Base-by-base conservation (phyloP, 2,797 vertebrate species). In the Oreortyx pictus region DNA sequence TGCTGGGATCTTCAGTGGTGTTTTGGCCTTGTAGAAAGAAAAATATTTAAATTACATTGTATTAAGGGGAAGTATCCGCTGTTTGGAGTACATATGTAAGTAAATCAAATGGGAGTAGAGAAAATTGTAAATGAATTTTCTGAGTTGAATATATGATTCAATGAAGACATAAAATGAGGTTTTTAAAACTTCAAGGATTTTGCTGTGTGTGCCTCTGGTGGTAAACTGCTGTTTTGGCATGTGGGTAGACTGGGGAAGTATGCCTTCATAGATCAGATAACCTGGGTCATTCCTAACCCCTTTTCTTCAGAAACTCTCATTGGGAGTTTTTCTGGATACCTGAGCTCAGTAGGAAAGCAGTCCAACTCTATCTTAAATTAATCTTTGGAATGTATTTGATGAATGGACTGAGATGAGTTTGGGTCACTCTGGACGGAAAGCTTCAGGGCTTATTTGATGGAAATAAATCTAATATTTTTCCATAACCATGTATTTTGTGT, bases 401-500 rank as follows among this genome's bases (percentile, higher is more conserved):
- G 75, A 74, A 82, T 59, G 64, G 47, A 5, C 25, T 6, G 2
- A 71, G 35, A 46, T 90, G 75, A 57, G 33, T 39, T 92, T 71
- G 66, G 29, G 54, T 39, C 60, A 50, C 14, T 82, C 1, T 15
- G 72, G 61, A 14, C 22, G 33, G 59, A 82, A 75, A 90, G 14
- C 50, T 70, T 77, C 47, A 67, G 35, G 62, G 49, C 50, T 85
- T 77, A 41, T 61, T 70, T 41, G 16, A 24, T 87, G 79, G 57
- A 93, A 90, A 77, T 64, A 93, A 85, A 80, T 67, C 35, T 24
- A 49, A 19, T 23, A 17, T 85, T 89, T 82, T 84, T 54, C 11
- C 9, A 2, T 56, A 62, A 59, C 18, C 2, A 6, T 66, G 1
- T 37, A 47, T 77, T 80, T 79, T 59, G 17, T 64, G 75, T 92